Conservation (phyloP, 2,113 vertebrate genomes). For the Apodemus speciosus region DNA sequence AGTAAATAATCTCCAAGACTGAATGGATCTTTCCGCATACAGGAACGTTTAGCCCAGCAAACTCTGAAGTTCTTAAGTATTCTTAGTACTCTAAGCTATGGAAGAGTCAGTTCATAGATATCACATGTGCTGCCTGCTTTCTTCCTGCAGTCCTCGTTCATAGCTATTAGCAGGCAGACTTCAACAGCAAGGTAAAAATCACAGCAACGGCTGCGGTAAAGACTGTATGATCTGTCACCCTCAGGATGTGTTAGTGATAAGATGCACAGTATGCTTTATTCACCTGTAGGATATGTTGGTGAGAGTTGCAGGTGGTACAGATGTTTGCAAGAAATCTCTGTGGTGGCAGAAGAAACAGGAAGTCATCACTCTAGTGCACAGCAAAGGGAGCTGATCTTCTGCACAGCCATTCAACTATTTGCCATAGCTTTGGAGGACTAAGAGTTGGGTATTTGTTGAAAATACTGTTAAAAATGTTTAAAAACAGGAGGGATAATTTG, state of each 20-base stretch:
- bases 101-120: background rate
- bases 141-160: background rate
- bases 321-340: background rate
- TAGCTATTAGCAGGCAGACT: background rate
- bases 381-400: background rate
- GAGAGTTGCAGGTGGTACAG: background rate
- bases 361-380: background rate
- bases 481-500: background rate
- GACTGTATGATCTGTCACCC: background rate
- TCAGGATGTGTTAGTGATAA: background rate
- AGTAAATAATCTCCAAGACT: background rate
- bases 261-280: background rate
- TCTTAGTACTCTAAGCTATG: accelerated
- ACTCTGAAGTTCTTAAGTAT: background rate
- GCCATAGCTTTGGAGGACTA: background rate
- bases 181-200: background rate
- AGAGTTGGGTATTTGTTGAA: background rate
- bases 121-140: background rate
- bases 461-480: background rate
- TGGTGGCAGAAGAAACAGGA: background rate
- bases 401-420: accelerated
- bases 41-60: background rate
- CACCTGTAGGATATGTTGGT: background rate
- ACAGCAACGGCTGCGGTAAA: background rate
- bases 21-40: background rate